Conservation (phyloP, 30 jellyfish, hydroid and myxozoan species). For the Turritopsis dohrnii region DNA sequence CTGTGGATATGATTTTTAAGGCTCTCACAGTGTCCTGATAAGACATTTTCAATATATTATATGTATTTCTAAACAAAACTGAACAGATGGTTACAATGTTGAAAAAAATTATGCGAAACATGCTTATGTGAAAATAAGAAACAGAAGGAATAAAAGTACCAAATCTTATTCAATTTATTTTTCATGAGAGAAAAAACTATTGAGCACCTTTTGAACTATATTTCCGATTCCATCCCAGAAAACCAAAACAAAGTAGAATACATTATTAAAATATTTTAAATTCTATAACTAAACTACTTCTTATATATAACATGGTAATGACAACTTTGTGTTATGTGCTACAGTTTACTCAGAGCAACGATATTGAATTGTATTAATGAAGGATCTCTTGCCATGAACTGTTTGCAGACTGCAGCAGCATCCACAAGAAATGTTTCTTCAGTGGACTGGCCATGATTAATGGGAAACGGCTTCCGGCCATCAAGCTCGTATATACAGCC, state of each 20-base stretch:
- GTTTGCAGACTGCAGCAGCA: conserved; percentile 71
- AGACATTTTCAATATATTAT: background rate
- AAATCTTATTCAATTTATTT: no score
- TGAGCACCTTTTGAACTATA: no score
- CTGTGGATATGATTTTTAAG: conserved; percentile 20
- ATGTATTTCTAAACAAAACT: background rate
- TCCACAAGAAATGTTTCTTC: conserved; percentile 56
- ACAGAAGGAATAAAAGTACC: no score
- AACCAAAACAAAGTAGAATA: no score
- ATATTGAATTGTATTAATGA: conserved; percentile 47
- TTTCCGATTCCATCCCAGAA: no score
- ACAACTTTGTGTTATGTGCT: background rate
- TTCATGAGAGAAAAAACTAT: no score
- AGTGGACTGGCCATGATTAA: conserved; percentile 72
- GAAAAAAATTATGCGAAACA: background rate
- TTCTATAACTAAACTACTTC: no score
- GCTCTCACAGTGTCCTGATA: conserved; percentile 12
- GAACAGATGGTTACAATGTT: background rate
- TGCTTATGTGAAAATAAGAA: background rate
- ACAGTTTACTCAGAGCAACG: conserved; percentile 57
- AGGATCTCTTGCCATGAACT: conserved; percentile 74
- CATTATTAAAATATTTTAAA: no score
- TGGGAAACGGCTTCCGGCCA: conserved; percentile 82
- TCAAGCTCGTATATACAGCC: conserved; percentile 85
- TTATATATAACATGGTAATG: background rate